Percentiles rank a stretch among this genome's conserved stretches.
phyloP scores from a whole-genome alignment of 2,113 vertebrate species.

The Cavia porcellus region DNA sequence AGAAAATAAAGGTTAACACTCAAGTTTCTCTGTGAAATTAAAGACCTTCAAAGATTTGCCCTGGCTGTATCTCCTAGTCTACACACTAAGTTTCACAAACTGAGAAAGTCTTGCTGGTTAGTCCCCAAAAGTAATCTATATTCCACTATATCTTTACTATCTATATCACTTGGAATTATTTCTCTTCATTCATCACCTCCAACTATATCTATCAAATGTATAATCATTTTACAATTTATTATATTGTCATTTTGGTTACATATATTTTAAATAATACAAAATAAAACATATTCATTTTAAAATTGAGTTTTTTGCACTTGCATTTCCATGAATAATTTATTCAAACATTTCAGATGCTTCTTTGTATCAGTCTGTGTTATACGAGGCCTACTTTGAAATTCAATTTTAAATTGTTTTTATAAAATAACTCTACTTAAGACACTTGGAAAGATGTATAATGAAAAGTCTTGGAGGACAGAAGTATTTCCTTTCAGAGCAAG shows the following conservation, averaged over 20 bases:
- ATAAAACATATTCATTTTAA: not conserved
- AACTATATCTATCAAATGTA: not conserved
- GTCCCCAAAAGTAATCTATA: not conserved
- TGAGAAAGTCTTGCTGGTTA: not conserved
- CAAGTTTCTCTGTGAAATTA: not conserved
- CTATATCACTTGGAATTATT: not conserved
- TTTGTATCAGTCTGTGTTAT: not conserved
- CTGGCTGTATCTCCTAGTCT: not conserved
- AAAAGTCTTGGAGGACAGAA: not conserved
- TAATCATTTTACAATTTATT: not conserved
- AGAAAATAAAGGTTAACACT: not conserved
- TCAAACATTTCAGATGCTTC: not conserved
- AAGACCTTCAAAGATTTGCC: not conserved
- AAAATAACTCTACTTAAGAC: not conserved
- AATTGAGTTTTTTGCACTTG: not conserved
- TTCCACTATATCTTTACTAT: not conserved
- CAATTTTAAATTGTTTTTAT: not conserved
- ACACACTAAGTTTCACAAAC: not conserved
- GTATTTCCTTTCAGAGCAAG: slow-evolving; percentile 8
- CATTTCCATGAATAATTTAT: not conserved
- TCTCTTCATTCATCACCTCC: not conserved
- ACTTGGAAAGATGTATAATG: not conserved
- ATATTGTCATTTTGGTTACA: not conserved
- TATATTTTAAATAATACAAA: not conserved
- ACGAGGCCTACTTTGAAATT: not conserved